phyloP scores from a whole-genome alignment of 1,140 invertebrate species.

The Mya arenaria region DNA sequence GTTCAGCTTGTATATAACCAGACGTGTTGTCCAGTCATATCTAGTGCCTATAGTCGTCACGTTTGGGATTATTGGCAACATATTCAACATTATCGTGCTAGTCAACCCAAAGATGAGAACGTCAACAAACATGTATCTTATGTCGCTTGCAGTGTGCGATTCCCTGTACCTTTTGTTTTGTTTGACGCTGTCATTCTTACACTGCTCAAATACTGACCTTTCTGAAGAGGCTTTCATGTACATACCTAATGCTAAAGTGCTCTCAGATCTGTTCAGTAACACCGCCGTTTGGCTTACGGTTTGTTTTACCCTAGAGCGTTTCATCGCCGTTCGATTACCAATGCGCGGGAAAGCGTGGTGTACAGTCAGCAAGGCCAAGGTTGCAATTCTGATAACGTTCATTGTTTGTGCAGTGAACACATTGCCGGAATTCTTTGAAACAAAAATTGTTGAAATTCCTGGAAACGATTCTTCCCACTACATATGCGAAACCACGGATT shows the following conservation, averaged over 20 bases:
- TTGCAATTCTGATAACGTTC: conserved; percentile 59
- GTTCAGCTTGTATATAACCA: conserved; percentile 56
- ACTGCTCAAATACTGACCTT: conserved; percentile 61
- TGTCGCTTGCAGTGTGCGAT: conserved; percentile 88
- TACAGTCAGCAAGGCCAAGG: conserved; percentile 83
- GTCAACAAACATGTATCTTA: conserved; percentile 89
- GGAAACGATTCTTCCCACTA: conserved; percentile 44
- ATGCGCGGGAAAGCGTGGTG: conserved; percentile 88
- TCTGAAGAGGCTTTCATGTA: conserved; percentile 72
- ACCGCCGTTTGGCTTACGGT: conserved; percentile 89
- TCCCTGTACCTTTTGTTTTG: conserved; percentile 87
- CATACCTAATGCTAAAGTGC: conserved; percentile 83
- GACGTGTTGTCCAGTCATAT: conserved; percentile 69
- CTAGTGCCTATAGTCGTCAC: conserved; percentile 80
- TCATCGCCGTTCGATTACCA: conserved; percentile 89
- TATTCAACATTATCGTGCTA: conserved; percentile 80
- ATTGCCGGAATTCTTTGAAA: conserved; percentile 71
- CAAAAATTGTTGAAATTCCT: conserved; percentile 57
- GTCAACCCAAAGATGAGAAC: conserved; percentile 88
- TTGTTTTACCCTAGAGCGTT: conserved; percentile 89
- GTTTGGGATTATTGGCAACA: conserved; percentile 70
- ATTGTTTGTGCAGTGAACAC: conserved; percentile 66
- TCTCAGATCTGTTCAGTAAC: conserved; percentile 86
- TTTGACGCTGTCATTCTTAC: conserved; percentile 65
- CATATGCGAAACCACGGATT: conserved; percentile 63